These are phyloP conservation scores for Zoanthus sociatus DNA, from an alignment of 92 coral and sea anemone species.

Conservation along the genomic window DNA sequence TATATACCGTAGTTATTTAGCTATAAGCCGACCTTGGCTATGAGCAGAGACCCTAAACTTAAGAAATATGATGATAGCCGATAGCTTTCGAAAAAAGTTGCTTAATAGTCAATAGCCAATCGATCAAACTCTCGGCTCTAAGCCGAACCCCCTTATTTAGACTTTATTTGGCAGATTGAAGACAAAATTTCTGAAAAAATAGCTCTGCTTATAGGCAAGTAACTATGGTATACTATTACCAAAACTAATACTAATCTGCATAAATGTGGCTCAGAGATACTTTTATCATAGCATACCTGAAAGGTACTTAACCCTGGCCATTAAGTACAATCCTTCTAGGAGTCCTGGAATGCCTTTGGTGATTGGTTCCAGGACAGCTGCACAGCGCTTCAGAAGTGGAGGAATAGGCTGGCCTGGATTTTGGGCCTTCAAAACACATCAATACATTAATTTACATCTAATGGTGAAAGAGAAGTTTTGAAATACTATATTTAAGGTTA, in stretches of 20 bases:
- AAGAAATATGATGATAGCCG: no score
- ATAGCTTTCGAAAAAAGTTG: no score
- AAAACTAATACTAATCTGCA: not conserved
- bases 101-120: no score
- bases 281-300: constrained; percentile 68
- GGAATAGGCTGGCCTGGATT: constrained; percentile 93
- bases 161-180: no score
- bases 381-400: constrained; percentile 95
- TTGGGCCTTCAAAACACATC: constrained; percentile 69
- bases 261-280: not conserved
- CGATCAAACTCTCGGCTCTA: no score
- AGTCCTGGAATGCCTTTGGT: constrained; percentile 95
- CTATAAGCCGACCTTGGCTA: no score
- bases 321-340: constrained; percentile 86
- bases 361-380: constrained; percentile 96
- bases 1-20: no score
- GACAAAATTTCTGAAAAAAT: no score
- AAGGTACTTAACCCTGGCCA: constrained; percentile 96
- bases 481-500: not conserved
- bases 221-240: not conserved
- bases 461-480: not conserved
- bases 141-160: no score
- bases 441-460: not conserved
- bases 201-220: no score
- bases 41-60: no score